phyloP scores from a whole-genome alignment of 1,140 invertebrate genomes.

The Cyrtorhinus lividipennis region DNA sequence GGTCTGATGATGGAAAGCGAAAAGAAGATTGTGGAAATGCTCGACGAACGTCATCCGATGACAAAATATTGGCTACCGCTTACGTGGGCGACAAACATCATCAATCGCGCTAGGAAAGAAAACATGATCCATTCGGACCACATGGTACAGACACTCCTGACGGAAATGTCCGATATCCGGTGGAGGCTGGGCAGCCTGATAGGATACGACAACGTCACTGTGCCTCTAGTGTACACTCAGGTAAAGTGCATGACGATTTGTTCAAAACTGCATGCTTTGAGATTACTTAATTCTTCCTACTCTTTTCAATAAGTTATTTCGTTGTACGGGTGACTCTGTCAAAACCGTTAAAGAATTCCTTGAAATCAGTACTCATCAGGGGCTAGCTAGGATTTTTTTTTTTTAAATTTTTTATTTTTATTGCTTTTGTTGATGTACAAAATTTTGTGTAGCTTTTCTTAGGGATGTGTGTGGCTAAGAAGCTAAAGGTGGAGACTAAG shows the following conservation, averaged over 20 bases:
- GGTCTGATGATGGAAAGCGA: constrained; percentile 82
- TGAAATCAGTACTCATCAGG: too few relatives aligned
- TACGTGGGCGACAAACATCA: constrained; percentile 81
- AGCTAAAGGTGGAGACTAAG: too few relatives aligned
- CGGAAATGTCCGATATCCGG: constrained; percentile 69
- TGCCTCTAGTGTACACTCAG: constrained; percentile 96
- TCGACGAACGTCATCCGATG: constrained; percentile 68
- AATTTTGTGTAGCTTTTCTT: too few relatives aligned
- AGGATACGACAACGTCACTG: constrained; percentile 91
- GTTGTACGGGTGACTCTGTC: too few relatives aligned
- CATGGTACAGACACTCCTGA: constrained; percentile 68
- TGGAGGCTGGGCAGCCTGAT: constrained; percentile 62
- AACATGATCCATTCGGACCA: constrained; percentile 67
- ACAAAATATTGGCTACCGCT: constrained; percentile 87
- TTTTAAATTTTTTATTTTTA: too few relatives aligned
- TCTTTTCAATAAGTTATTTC: too few relatives aligned
- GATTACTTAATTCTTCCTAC: neutral
- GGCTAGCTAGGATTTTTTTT: too few relatives aligned
- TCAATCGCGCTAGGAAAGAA: constrained; percentile 68
- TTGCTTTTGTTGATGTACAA: too few relatives aligned
- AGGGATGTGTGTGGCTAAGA: too few relatives aligned
- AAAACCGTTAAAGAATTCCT: too few relatives aligned
- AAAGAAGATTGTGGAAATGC: constrained; percentile 73
- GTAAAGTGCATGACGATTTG: constrained; percentile 34
- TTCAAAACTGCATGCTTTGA: neutral